These are phyloP conservation scores for Dioctria rufipes DNA, from an alignment of 2,888 invertebrate genomes.

Conservation along the genomic window DNA sequence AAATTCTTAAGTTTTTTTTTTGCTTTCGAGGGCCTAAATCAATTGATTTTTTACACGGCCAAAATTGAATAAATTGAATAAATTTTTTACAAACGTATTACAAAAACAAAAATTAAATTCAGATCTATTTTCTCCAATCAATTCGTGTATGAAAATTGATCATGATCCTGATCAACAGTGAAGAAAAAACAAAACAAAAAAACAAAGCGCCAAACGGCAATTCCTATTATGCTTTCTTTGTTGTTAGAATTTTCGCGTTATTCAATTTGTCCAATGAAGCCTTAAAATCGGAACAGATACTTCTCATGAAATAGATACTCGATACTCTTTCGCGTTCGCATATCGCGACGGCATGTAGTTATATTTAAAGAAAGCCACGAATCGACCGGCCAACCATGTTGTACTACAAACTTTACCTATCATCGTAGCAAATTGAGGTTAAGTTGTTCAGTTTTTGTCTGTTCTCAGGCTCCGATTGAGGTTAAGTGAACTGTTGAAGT, in stretches of 20 bases:
- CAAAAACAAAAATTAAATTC: too few relatives aligned
- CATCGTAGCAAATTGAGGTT: slow-evolving; percentile 26
- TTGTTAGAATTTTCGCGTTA: slow-evolving; percentile 11
- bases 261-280: slow-evolving; percentile 27
- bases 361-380: not conserved
- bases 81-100: too few relatives aligned
- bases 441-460: slow-evolving; percentile 31
- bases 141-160: too few relatives aligned
- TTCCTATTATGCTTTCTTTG: too few relatives aligned
- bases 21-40: too few relatives aligned
- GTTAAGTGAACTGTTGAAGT: slow-evolving; percentile 42
- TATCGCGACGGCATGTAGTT: not conserved
- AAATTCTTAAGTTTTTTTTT: too few relatives aligned
- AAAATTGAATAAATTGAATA: too few relatives aligned
- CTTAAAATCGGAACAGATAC: slow-evolving; percentile 21
- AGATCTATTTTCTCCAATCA: too few relatives aligned
- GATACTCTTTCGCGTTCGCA: not conserved
- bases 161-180: too few relatives aligned
- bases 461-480: slow-evolving; percentile 33
- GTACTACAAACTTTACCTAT: not conserved
- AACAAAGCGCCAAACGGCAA: too few relatives aligned
- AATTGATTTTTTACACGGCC: too few relatives aligned
- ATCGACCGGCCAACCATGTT: not conserved
- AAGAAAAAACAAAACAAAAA: too few relatives aligned
- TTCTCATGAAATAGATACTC: slow-evolving; percentile 26